Conservation (phyloP, 2,888 invertebrate genomes). For the Hirtodrosophila confusa region DNA sequence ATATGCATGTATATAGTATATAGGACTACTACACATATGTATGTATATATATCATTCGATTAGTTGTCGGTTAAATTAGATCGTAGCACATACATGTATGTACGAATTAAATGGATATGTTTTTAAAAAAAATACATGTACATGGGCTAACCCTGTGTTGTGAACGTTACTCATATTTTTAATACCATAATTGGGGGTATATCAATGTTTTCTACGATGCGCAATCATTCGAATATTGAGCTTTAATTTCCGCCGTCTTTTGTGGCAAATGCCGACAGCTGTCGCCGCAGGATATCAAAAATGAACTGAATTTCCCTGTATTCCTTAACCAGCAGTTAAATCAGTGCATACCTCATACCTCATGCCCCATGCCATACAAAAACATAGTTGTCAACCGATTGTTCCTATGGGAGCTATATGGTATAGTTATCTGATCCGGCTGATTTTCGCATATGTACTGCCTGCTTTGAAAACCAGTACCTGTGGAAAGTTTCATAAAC, state of each 20-base stretch:
- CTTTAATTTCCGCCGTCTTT: conserved; percentile 75
- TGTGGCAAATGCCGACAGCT: conserved; percentile 61
- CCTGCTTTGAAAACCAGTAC: no score
- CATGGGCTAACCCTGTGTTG: neutral
- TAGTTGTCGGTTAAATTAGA: conserved; percentile 36
- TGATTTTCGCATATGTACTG: no score
- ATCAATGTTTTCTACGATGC: conserved; percentile 26
- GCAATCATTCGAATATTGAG: conserved; percentile 77
- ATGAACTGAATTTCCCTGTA: conserved; percentile 58
- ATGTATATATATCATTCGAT: conserved; percentile 52
- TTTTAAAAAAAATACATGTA: conserved; percentile 1
- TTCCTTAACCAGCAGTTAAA: conserved; percentile 4
- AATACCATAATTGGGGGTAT: neutral
- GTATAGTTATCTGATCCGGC: no score
- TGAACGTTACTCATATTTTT: no score
- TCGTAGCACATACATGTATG: conserved; percentile 21
- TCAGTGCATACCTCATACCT: conserved; percentile 15
- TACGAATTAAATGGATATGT: conserved; percentile 48
- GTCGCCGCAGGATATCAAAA: conserved; percentile 75
- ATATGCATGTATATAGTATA: conserved; percentile 40
- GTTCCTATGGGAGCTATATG: no score
- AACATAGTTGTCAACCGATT: no score
- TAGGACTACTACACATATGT: conserved; percentile 44
- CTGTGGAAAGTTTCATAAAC: no score
- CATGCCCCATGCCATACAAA: conserved; percentile 16